A percentile compares a stretch with the other conserved stretches of the same genome.
Conservation (phyloP, 2,113 vertebrate genomes). For the Phaethornis superciliosus region DNA sequence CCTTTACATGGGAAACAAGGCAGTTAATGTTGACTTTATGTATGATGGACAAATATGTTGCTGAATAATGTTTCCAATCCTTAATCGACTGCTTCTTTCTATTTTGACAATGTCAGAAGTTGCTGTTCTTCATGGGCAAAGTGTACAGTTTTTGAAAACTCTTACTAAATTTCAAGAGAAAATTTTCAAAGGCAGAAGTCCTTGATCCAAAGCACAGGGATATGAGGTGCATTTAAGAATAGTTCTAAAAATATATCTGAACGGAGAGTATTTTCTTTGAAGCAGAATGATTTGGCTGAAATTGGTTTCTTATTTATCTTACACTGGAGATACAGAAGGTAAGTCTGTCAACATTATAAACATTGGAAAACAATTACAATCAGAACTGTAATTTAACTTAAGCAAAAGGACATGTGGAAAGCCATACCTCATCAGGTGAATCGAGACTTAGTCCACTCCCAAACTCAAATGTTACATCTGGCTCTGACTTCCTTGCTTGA, state of each 20-base stretch:
- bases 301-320: background rate
- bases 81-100: background rate
- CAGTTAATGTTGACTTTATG: background rate
- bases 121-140: background rate
- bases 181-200: background rate
- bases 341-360: background rate
- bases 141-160: background rate
- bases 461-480: background rate
- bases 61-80: background rate
- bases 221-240: background rate
- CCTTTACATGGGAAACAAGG: background rate
- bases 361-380: background rate
- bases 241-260: background rate
- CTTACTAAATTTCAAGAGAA: background rate
- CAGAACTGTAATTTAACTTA: background rate
- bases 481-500: background rate
- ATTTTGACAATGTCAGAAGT: background rate
- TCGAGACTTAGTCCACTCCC: background rate
- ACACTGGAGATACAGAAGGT: background rate
- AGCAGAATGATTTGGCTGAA: background rate
- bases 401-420: background rate
- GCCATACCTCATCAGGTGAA: background rate
- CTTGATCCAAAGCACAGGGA: background rate
- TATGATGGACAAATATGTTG: background rate
- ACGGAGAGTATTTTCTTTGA: background rate